Evolutionary conservation across 2,113 vertebrate species (phyloP).

Genomic region (Carassius gibelio): DNA sequence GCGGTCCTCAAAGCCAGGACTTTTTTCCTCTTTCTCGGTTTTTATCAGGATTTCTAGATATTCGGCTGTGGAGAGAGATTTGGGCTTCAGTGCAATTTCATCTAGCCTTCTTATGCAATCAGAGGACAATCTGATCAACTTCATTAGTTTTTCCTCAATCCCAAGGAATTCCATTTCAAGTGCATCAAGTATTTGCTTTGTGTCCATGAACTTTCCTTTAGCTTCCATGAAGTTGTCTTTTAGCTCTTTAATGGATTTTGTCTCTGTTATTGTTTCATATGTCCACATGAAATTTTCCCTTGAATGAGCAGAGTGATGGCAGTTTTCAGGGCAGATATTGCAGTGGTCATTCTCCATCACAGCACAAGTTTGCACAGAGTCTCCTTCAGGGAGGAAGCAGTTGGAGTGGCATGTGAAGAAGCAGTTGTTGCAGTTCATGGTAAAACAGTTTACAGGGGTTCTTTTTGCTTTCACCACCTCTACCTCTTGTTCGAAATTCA

Average conservation of each 20-base stretch:
- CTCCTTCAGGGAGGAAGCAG: constrained; percentile 44
- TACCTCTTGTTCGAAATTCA: constrained; percentile 53
- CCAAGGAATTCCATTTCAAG: constrained; percentile 20
- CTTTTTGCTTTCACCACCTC: constrained; percentile 38
- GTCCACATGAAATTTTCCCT: constrained; percentile 42
- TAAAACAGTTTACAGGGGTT: background rate
- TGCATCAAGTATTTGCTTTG: constrained; percentile 39
- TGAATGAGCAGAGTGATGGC: constrained; percentile 35
- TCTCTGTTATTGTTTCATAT: constrained; percentile 50
- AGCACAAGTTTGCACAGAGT: constrained; percentile 40
- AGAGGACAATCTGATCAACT: constrained; percentile 46
- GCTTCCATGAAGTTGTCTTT: constrained; percentile 58
- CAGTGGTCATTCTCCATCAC: constrained; percentile 45
- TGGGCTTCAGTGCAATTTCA: constrained; percentile 58
- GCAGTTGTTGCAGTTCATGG: constrained; percentile 52
- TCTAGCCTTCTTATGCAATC: constrained; percentile 50
- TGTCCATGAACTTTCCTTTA: constrained; percentile 43
- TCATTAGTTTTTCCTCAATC: constrained; percentile 24
- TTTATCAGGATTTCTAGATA: constrained; percentile 58
- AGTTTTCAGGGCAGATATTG: constrained; percentile 51
- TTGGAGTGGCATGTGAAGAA: constrained; percentile 52
- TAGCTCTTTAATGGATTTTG: constrained; percentile 43
- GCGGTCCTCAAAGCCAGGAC: constrained; percentile 52
- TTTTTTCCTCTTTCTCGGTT: constrained; percentile 45
- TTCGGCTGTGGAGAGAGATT: constrained; percentile 46